Percentiles rank a stretch among this genome's conserved stretches.
Evolutionary conservation across 2,797 vertebrate species (phyloP).

Genomic region (Urosaurus nigricauda): DNA sequence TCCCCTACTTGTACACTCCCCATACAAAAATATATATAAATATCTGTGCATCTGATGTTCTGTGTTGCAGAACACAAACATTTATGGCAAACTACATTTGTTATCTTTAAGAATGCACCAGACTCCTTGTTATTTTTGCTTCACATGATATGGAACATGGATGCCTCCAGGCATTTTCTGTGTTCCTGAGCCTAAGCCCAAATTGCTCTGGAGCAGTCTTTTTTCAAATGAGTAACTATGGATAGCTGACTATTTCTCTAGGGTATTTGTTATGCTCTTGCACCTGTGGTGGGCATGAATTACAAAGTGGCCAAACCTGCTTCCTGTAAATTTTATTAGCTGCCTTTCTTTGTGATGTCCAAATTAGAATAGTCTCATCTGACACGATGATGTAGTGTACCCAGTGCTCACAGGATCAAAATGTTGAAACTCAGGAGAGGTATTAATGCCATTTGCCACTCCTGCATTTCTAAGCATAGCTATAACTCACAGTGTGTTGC

Average conservation of each 20-base stretch:
- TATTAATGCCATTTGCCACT: not conserved
- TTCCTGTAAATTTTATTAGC: not conserved
- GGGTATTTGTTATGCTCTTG: not conserved
- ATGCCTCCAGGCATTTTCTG: fast-evolving
- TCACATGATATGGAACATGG: not conserved
- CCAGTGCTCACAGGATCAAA: not conserved
- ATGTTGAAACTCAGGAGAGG: not conserved
- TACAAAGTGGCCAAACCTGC: not conserved
- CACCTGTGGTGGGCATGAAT: not conserved
- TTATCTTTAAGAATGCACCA: too few relatives aligned
- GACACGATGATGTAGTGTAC: not conserved
- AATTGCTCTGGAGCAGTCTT: not conserved
- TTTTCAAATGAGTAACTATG: not conserved
- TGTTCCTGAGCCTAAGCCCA: not conserved
- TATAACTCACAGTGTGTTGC: not conserved
- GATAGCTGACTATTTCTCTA: not conserved
- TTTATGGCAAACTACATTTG: too few relatives aligned
- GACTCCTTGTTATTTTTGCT: too few relatives aligned
- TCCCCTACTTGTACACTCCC: too few relatives aligned
- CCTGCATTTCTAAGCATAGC: not conserved
- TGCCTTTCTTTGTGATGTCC: not conserved
- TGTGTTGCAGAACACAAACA: too few relatives aligned
- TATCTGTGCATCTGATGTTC: too few relatives aligned
- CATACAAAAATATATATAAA: too few relatives aligned
- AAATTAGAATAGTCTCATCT: not conserved